Evolutionary conservation across 2,797 vertebrate genomes (phyloP), one percentile per base, ranked within the genome.

Genomic region (Tarsius wallacei): DNA sequence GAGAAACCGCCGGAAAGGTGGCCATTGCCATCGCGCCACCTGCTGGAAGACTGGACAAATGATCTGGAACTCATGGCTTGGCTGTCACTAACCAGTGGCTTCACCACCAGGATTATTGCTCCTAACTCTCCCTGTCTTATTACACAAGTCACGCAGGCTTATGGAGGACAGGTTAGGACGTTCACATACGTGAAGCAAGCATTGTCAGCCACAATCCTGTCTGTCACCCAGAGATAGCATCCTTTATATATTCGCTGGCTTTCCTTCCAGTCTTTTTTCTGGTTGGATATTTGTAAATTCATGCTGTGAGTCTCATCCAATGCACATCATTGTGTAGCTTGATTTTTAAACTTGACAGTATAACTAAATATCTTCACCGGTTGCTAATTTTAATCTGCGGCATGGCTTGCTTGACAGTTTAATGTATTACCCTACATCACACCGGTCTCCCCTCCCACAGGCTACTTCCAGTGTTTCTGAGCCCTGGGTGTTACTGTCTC

Each of bases 21-120:
- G 94, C 57, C 66, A 98, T 96, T 76, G 97, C 97, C 92, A 96
- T 31, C 98, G 98, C 98, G 97, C 98, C 99, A 98, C 98, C 98
- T 99, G 98, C 98, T 98, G 99, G 98, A 83, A 85, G 78, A 49
- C 28, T 2, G 66, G 77, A 96, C 42, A 96, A 98, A 90, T 55
- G 93, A 16, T 42, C 55, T 19, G 85, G 90, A 82, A 83, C 4
- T 87, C 70, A 0, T 17, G n/a, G 15, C 80, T 87, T 13, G n/a
- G 33, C 64, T 73, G 5, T 49, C 11, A 42, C 42, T 12, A 57
- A 51, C n/a, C 16, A 15, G 42, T 66, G 36, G 76, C 28, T 33
- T 47, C 5, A 26, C 26, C 24, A 6, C 66, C 61, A 26, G 70
- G 59, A 63, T 42, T 61, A 53, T 31, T 90, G 93, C 90, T 78